Conservation (phyloP, 2,113 vertebrate genomes). For the Thinocorus orbignyianus region DNA sequence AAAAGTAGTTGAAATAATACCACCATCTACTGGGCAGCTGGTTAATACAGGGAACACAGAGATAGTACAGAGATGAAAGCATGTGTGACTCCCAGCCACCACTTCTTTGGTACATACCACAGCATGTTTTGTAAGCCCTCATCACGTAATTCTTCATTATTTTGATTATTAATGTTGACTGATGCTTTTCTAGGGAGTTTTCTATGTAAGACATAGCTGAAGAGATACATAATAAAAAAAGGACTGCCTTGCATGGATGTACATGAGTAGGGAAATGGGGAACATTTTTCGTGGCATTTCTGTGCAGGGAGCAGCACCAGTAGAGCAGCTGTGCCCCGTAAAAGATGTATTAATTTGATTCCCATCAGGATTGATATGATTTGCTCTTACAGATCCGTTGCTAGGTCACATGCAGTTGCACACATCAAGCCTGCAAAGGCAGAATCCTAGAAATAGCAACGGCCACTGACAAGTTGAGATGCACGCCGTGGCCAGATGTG, state of each 20-base stretch:
- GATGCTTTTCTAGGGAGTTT: background rate
- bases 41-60: background rate
- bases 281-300: background rate
- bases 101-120: background rate
- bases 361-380: background rate
- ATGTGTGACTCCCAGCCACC: background rate
- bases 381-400: background rate
- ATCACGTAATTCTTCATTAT: background rate
- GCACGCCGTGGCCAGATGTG: background rate
- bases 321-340: background rate
- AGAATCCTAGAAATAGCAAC: background rate
- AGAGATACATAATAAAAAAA: background rate
- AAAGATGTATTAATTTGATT: background rate
- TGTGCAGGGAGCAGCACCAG: background rate
- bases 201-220: background rate
- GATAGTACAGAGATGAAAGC: fast-evolving
- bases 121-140: background rate
- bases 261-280: background rate
- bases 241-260: background rate
- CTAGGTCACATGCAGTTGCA: background rate
- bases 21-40: slow-evolving; percentile 77
- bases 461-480: background rate
- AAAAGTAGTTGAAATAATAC: slow-evolving; percentile 73
- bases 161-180: background rate
- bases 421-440: background rate